Evolutionary conservation across 2,888 invertebrate species (phyloP), one percentile per base, ranked within the genome.

Genomic region (Troglohyphantes excavatus): DNA sequence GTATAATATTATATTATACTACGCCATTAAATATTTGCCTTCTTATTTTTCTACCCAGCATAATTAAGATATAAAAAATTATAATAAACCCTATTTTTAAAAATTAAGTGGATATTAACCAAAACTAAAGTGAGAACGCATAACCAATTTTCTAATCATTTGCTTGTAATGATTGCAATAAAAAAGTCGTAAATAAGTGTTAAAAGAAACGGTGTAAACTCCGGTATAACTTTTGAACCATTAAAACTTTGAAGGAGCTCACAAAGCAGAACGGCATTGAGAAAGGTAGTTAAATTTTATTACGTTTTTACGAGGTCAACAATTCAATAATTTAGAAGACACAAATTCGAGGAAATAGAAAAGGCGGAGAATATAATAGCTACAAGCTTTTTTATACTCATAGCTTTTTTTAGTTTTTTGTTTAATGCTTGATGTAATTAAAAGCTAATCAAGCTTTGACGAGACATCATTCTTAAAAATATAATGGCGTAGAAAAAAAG

Each of bases 141-240:
- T 46, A 43, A n/a, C 79, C 43, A 67, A 67, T 46, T 46, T 46
- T 27, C 19, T 46, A 21, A 43, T 67, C 79, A 46, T 79, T 79
- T 67, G 26, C 39, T 23, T 65, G 46, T 43, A 79, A 79, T 46
- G 67, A 43, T 46, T 65, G 79, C 27, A 65, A 79, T 67, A 67
- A 81, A 67, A 81, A 68, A 19, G 29, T 33, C 59, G 59, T 81
- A 70, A 81, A 81, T 81, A 81, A 70, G 53, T 53, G 27, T 46
- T 70, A 70, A 79, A 70, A 70, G 63, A 59, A 81, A 70, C 70
- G 23, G 33, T 59, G 53, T 59, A 81, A 59, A 27, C 70, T 29
- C n/a, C 9, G 21, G 33, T 68, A 68, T 33, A 70, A 81, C 53
- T 59, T 70, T 68, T 81, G 21, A n/a, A 68, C 27, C 70, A 70